A percentile compares a stretch with the other conserved stretches of the same genome.
These are phyloP conservation scores for Meghimatium bilineatum DNA, from an alignment of 2,888 invertebrate species.

Conservation along the genomic window DNA sequence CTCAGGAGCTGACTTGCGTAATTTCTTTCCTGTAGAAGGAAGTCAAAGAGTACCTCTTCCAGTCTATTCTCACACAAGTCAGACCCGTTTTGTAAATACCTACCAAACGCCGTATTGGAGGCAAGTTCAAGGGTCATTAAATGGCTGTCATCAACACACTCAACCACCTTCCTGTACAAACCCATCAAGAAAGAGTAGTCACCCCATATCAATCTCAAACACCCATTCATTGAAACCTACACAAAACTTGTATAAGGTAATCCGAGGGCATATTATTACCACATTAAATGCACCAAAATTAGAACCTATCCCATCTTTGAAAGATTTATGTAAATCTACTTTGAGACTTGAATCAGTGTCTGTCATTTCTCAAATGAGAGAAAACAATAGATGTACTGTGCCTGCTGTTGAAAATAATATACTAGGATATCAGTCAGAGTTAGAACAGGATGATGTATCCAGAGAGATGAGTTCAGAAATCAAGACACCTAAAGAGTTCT, in stretches of 20 bases:
- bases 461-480: slow-evolving; percentile 8
- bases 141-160: background rate
- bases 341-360: background rate
- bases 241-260: slow-evolving; percentile 22
- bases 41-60: slow-evolving; percentile 17
- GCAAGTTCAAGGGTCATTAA: slow-evolving; percentile 14
- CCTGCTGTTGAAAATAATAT: background rate
- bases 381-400: background rate
- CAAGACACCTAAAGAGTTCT: slow-evolving; percentile 34
- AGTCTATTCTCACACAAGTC: slow-evolving; percentile 26
- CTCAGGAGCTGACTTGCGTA: background rate
- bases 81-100: slow-evolving; percentile 1
- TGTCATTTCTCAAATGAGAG: slow-evolving; percentile 10
- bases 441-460: background rate
- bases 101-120: background rate
- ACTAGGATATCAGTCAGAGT: background rate
- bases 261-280: slow-evolving; percentile 43
- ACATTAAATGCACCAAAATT: slow-evolving; percentile 44
- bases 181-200: background rate
- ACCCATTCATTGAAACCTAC: slow-evolving; percentile 20
- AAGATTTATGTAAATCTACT: slow-evolving; percentile 37
- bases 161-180: background rate
- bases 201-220: background rate
- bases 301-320: slow-evolving; percentile 37
- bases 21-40: slow-evolving; percentile 14